A percentile compares a stretch with the other conserved stretches of the same genome.
These are phyloP conservation scores for Rhabdophis nuchalis DNA, from an alignment of 2,797 vertebrate genomes.

Conservation along the genomic window DNA sequence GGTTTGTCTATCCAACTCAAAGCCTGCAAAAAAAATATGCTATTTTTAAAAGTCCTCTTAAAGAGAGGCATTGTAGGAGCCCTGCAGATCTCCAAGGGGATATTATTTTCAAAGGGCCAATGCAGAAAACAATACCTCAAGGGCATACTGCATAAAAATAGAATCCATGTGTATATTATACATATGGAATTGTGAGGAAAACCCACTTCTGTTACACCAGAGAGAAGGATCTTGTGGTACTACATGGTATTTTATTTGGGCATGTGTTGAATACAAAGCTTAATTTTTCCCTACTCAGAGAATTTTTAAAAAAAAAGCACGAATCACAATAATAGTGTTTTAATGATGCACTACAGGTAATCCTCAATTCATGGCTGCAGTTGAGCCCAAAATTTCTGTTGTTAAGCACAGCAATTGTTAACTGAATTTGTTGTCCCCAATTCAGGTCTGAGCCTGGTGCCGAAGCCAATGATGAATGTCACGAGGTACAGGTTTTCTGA, in stretches of 20 bases:
- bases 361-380: neutral
- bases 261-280: neutral
- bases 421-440: neutral
- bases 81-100: neutral
- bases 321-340: neutral
- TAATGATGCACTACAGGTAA: neutral
- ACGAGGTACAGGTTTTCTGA: too few relatives aligned
- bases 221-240: neutral
- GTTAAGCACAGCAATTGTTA: neutral
- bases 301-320: neutral
- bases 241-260: neutral
- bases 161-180: neutral
- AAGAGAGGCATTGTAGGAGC: neutral
- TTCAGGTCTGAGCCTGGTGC: too few relatives aligned
- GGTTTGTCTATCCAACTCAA: neutral
- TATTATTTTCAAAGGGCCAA: neutral
- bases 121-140: neutral
- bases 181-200: neutral
- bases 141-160: neutral
- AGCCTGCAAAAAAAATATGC: neutral
- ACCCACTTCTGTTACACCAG: neutral
- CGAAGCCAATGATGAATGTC: too few relatives aligned
- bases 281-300: neutral
- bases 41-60: neutral
- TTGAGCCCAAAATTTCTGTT: neutral